A percentile compares a stretch with the other conserved stretches of the same genome.
Evolutionary conservation across 2,113 vertebrate species (phyloP).

Genomic region (Xiphophorus couchianus): DNA sequence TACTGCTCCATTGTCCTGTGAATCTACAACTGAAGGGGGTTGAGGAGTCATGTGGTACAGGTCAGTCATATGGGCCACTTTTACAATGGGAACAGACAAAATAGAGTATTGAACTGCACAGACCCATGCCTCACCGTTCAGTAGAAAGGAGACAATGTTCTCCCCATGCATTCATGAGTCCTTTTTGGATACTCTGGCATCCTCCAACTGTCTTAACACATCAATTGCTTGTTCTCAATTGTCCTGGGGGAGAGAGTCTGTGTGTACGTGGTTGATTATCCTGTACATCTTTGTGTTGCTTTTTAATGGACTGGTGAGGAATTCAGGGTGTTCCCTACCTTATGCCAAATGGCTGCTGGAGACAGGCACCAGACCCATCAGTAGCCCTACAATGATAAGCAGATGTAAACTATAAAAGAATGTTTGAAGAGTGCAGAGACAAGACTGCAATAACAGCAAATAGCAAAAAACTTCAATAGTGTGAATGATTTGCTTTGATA

Average conservation of each 20-base stretch:
- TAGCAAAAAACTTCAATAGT: not conserved
- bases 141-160: too few species aligned
- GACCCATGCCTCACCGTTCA: too few species aligned
- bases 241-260: not conserved
- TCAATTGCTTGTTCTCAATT: not conserved
- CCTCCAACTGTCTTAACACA: not conserved
- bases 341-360: not conserved
- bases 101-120: too few species aligned
- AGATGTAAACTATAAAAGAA: not conserved
- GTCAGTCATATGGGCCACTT: too few species aligned
- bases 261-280: not conserved
- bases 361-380: not conserved
- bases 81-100: too few species aligned
- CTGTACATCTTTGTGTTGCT: not conserved
- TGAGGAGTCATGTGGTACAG: too few species aligned
- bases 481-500: not conserved
- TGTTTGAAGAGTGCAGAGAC: not conserved
- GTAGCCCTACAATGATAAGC: not conserved
- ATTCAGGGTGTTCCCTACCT: not conserved
- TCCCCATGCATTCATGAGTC: too few species aligned
- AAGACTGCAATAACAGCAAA: not conserved
- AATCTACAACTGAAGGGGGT: too few species aligned
- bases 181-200: not conserved
- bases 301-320: not conserved
- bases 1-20: too few species aligned